phyloP scores from a whole-genome alignment of 2,888 invertebrate genomes.

The Troglohyphantes excavatus region DNA sequence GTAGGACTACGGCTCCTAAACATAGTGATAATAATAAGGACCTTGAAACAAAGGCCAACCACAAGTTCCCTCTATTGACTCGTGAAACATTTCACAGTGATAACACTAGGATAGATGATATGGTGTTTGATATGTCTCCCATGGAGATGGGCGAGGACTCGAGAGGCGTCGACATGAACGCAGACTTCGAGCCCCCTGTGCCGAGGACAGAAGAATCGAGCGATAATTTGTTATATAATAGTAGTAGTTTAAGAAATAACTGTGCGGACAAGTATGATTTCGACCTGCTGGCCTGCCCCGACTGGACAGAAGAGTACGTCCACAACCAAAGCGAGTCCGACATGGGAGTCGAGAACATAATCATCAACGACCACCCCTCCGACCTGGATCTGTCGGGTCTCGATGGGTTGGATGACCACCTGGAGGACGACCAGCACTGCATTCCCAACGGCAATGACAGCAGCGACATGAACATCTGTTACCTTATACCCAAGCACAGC shows the following conservation, averaged over 20 bases:
- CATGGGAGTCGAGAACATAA: conserved; percentile 76
- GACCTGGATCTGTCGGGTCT: conserved; percentile 77
- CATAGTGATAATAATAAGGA: conserved; percentile 32
- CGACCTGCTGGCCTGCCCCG: conserved; percentile 51
- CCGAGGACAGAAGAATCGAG: conserved; percentile 74
- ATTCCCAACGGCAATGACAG: conserved; percentile 70
- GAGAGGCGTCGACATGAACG: conserved; percentile 58
- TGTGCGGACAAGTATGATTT: conserved; percentile 69
- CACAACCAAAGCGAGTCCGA: conserved; percentile 74
- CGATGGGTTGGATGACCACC: conserved; percentile 69
- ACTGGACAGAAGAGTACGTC: conserved; percentile 75
- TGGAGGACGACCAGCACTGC: conserved; percentile 49
- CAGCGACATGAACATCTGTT: conserved; percentile 49
- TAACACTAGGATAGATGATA: conserved; percentile 67
- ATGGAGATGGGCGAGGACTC: conserved; percentile 80
- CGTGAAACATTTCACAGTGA: conserved; percentile 77
- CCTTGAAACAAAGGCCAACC: conserved; percentile 42
- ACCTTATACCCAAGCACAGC: conserved; percentile 51
- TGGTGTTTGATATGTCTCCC: conserved; percentile 84
- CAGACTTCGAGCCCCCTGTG: conserved; percentile 80
- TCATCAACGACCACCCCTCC: conserved; percentile 55
- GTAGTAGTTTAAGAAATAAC: conserved; percentile 54
- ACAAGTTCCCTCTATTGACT: conserved; percentile 42
- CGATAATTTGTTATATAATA: conserved; percentile 58
- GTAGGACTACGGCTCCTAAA: not conserved